These are phyloP conservation scores for Bombus superbus DNA, from an alignment of 1,140 invertebrate genomes.

Conservation along the genomic window DNA sequence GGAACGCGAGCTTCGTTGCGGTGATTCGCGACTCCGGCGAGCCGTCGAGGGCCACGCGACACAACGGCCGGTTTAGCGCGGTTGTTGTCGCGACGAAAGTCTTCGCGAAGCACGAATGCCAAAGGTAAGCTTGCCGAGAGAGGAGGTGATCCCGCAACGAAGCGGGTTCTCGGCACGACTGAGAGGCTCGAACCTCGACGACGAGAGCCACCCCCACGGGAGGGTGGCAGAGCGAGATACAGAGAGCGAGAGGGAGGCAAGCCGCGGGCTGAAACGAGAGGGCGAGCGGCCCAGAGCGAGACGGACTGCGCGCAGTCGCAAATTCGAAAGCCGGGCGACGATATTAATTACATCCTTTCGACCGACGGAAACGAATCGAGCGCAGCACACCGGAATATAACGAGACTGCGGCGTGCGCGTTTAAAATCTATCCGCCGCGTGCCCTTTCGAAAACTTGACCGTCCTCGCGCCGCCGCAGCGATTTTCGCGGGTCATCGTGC, in stretches of 20 bases:
- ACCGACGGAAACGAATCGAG: conserved; percentile 53
- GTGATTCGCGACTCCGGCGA: too few species aligned
- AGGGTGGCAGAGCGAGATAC: conserved; percentile 52
- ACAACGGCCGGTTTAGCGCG: too few species aligned
- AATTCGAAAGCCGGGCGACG: conserved; percentile 65
- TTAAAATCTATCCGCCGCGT: conserved; percentile 21
- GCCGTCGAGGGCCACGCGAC: too few species aligned
- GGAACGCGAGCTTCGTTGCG: too few species aligned
- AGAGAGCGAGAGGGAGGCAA: conserved; percentile 29
- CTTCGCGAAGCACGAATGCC: not conserved
- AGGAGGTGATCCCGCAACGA: conserved; percentile 72
- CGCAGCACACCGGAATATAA: conserved; percentile 24
- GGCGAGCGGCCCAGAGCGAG: conserved; percentile 36
- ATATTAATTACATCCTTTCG: conserved; percentile 72
- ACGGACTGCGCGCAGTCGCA: conserved; percentile 69
- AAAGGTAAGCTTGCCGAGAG: conserved; percentile 36
- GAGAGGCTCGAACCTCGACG: conserved; percentile 69
- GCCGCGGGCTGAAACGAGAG: conserved; percentile 29
- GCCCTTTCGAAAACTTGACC: conserved; percentile 19
- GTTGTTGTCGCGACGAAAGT: not conserved
- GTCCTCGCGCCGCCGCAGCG: not conserved
- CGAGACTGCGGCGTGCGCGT: conserved; percentile 27
- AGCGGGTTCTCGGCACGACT: conserved; percentile 77
- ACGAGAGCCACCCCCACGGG: conserved; percentile 71
- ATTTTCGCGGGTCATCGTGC: conserved; percentile 8